A percentile compares a stretch with the other conserved stretches of the same genome.
Conservation (phyloP, 2,888 invertebrate genomes). For the Isoperla grammatica region DNA sequence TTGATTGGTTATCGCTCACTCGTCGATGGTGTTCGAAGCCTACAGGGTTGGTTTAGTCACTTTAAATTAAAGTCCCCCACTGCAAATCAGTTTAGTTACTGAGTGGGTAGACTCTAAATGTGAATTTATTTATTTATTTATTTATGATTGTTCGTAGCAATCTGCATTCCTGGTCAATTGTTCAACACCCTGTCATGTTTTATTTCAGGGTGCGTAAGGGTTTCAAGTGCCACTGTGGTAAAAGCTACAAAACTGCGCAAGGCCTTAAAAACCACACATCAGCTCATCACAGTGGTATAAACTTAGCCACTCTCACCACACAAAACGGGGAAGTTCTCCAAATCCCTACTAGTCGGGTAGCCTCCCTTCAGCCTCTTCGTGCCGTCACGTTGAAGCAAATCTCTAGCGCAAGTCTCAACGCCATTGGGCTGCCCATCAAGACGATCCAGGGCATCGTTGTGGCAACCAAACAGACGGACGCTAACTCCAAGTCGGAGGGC, state of each 20-base stretch:
- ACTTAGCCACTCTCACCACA: slow-evolving; percentile 36
- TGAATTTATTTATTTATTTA: too few species aligned
- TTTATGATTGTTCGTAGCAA: too few species aligned
- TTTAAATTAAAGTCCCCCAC: too few species aligned
- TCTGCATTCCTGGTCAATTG: slow-evolving; percentile 4
- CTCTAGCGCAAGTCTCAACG: slow-evolving; percentile 27
- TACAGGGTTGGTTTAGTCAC: too few species aligned
- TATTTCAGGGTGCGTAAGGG: slow-evolving; percentile 66
- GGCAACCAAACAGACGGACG: slow-evolving; percentile 31
- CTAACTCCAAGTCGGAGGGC: slow-evolving; percentile 1
- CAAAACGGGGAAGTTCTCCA: slow-evolving; percentile 36
- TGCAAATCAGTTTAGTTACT: too few species aligned
- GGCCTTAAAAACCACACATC: slow-evolving; percentile 68
- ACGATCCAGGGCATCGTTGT: slow-evolving; percentile 34
- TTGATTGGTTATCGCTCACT: too few species aligned
- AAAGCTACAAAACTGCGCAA: slow-evolving; percentile 76
- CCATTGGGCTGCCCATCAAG: slow-evolving; percentile 37
- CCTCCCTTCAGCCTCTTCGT: slow-evolving; percentile 34
- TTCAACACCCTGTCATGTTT: slow-evolving; percentile 22
- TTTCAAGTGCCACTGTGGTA: slow-evolving; percentile 79
- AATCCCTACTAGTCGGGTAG: slow-evolving; percentile 34
- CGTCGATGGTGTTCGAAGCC: too few species aligned
- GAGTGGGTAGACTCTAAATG: too few species aligned
- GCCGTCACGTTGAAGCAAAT: slow-evolving; percentile 37
- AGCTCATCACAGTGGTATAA: slow-evolving; percentile 42